Base-by-base conservation (phyloP, 2,888 invertebrate genomes). In the Pristionchus fissidentatus region DNA sequence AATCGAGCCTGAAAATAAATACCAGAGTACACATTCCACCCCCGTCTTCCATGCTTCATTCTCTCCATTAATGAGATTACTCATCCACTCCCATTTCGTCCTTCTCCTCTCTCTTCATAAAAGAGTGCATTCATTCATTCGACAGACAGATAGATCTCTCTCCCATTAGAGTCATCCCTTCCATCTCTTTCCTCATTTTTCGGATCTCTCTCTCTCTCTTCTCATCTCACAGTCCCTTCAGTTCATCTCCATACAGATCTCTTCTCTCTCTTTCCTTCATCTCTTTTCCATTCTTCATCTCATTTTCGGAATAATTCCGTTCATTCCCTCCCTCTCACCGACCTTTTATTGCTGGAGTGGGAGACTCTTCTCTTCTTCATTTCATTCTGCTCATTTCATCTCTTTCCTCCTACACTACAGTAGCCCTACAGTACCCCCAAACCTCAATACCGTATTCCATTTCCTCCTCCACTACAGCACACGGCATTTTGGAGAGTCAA, bases 61-160 rank as follows among this genome's bases (percentile, higher is more conserved):
- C n/a, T 66, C 66, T 57, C 32, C 80, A 43, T 80, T 43, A 55
- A 57, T 80, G 41, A 10, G 52, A 43, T 55, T 80, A 49, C 60
- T 80, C 60, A 5, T 80, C 60, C n/a, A 38, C 46, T 60, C 43
- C 46, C 26, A 57, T 52, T 32, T 35, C 38, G 10, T 70, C 32
- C 41, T 32, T 26, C 49, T 32, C 32, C 35, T 38, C 77, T 77
- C 49, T 41, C 55, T 57, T 60, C 60, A 55, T 80, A 29, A 70
- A 41, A 60, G 62, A 70, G 70, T 70, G 43, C 70, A 70, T 43
- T 70, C 22, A 66, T 4, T n/a, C n/a, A n/a, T n/a, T n/a, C n/a
- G n/a, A n/a, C n/a, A n/a, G n/a, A n/a, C n/a, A n/a, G n/a, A 13
- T 66, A 13, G 19, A 19, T 66, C 13, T n/a, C 19, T 26, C 29